These are phyloP conservation scores for Ispidina picta DNA, from an alignment of 2,797 vertebrate species.

Conservation along the genomic window DNA sequence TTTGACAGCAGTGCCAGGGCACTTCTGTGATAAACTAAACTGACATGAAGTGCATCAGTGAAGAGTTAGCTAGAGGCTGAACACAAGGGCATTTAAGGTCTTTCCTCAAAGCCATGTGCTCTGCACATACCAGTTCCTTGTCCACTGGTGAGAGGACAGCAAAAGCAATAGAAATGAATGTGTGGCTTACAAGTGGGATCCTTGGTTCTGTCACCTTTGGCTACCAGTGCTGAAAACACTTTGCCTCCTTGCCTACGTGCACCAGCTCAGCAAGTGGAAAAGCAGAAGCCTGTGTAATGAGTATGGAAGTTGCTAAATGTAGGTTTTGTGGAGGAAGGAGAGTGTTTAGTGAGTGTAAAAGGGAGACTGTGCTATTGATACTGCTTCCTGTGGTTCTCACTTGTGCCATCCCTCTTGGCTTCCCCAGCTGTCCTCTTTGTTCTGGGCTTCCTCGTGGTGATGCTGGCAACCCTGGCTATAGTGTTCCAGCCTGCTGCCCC, in stretches of 20 bases:
- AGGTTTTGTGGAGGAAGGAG: not conserved
- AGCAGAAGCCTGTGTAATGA: not conserved
- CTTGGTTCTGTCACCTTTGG: not conserved
- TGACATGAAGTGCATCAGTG: not conserved
- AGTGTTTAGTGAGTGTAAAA: not conserved
- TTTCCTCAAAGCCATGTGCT: not conserved
- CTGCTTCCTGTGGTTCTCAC: not conserved
- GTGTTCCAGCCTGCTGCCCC: conserved; percentile 79
- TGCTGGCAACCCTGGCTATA: conserved; percentile 82
- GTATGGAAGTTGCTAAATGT: not conserved
- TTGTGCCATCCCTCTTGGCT: not conserved
- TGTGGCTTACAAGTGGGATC: not conserved
- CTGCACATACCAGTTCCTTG: not conserved
- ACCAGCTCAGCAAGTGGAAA: not conserved
- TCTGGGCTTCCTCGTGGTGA: conserved; percentile 76
- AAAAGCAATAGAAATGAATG: not conserved
- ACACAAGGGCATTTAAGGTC: not conserved
- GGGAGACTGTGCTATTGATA: not conserved
- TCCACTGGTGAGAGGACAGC: not conserved
- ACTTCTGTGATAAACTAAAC: not conserved
- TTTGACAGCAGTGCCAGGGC: not conserved
- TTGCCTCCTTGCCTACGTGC: not conserved
- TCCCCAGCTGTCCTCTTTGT: conserved; percentile 82
- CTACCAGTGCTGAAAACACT: not conserved
- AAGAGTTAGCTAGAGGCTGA: not conserved